A percentile compares a stretch with the other conserved stretches of the same genome.
These are phyloP conservation scores for Epistrophella euchroma DNA, from an alignment of 2,888 invertebrate genomes.

Conservation along the genomic window DNA sequence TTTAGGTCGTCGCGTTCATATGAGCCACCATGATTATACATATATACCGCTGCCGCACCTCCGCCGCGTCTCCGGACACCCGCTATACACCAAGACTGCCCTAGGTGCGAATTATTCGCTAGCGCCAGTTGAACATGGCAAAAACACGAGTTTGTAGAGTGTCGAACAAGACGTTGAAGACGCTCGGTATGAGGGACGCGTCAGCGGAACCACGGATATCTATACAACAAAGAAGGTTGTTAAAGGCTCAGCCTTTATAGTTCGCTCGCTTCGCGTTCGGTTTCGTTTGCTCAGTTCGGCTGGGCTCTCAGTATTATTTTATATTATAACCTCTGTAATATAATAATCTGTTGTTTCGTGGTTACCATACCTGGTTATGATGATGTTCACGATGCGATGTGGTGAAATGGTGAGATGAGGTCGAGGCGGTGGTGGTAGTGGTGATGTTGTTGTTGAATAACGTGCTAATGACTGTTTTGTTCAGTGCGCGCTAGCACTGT, in stretches of 20 bases:
- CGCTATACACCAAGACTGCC: constrained; percentile 37
- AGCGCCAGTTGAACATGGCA: constrained; percentile 70
- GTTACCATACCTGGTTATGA: constrained; percentile 68
- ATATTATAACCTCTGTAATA: constrained; percentile 72
- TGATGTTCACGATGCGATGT: constrained; percentile 54
- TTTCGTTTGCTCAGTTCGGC: constrained; percentile 19
- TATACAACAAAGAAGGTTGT: constrained; percentile 6
- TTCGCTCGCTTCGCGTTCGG: constrained; percentile 27
- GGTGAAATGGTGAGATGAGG: constrained; percentile 58
- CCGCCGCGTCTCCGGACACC: neutral
- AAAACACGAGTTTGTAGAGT: constrained; percentile 72
- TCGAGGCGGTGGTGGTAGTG: constrained; percentile 13
- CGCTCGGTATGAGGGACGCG: neutral
- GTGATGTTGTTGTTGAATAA: constrained; percentile 63
- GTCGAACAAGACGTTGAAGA: constrained; percentile 62
- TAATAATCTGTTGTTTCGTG: constrained; percentile 72
- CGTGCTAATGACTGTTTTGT: constrained; percentile 75
- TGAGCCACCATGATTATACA: constrained; percentile 2
- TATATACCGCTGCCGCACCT: neutral
- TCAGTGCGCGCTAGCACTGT: constrained; percentile 37
- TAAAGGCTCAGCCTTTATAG: constrained; percentile 14
- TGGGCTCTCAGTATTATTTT: constrained; percentile 20
- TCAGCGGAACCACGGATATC: constrained; percentile 13
- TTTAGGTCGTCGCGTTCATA: constrained; percentile 69
- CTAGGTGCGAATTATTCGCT: constrained; percentile 69